Evolutionary conservation across 2,888 invertebrate species (phyloP), one percentile per base, ranked within the genome.

Genomic region (Buathra laborator): DNA sequence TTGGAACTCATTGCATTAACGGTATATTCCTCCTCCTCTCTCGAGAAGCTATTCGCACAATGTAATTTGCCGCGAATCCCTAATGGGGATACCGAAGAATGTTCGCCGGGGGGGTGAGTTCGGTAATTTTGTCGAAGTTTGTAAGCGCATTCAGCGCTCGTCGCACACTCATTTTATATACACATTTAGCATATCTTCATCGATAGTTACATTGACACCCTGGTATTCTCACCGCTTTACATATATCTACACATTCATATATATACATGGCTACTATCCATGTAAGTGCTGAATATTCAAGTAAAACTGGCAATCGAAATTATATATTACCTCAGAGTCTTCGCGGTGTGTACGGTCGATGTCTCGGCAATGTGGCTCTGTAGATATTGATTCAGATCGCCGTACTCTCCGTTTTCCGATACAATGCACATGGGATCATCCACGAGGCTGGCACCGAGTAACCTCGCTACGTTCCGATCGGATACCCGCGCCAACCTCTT

Each of bases 361-460:
- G 96, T 96, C 93, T 97, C 97, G 51, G 97, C 96, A 87, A 96
- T 95, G 94, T 97, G 97, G 91, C 97, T 96, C 92, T 97, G 96
- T 90, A 98, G 95, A 94, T 97, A 97, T 94, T 97, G 97, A 95
- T 97, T 97, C 92, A 98, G 95, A 94, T 98, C 98, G 79, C 97
- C 97, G 91, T 96, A 95, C 92, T 96, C 96, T 94, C 96, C 95
- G 94, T 96, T 97, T 94, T 98, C 97, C 90, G 97, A 95, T 83
- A 98, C 96, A 93, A 97, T 96, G 94, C 96, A 96, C 90, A 96
- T 95, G 74, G 97, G 97, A 91, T 97, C 96, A 87, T 96, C 95
- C 82, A 95, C 95, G 85, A 97, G 95, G 93, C 96, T 97, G 89
- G 96, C 96, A 87, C 97, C 97, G 88, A 97, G 94, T 89, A 97